Base-by-base conservation (phyloP, 2,797 vertebrate genomes). In the Platyrinchus mystaceus region DNA sequence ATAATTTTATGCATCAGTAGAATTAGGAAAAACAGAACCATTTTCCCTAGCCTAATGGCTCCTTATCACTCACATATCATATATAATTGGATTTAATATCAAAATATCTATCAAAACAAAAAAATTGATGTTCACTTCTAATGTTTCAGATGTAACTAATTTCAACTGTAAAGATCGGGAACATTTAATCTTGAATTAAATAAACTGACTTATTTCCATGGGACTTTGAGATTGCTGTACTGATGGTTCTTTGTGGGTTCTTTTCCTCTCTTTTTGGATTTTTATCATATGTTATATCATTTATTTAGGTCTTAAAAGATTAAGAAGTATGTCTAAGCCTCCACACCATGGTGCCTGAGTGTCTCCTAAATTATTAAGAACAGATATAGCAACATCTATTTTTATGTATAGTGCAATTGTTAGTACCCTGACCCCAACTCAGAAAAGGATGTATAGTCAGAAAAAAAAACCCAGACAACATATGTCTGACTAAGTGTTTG, bases 331-430 rank as follows among this genome's bases (percentile, higher is more conserved):
- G 69, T 89, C 84, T 89, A 94, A 66, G 49, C 66, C 66, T 77
- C 76, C 85, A 89, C 82, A 87, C 46, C 84, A 89, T 0, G 50
- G 93, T 94, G 91, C 91, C 95, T 69, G n/a, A 69, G 73, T 78
- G 93, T 93, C 95, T 97, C 92, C 58, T 82, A 80, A 94, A 64
- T 87, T 91, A 95, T 95, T 94, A 78, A 77, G 89, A 95, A 32
- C 94, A 96, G 71, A 92, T 87, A 94, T 3, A 90, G 23, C 78
- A 71, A 70, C 44, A 79, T 89, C 36, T 91, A 91, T 78, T 89
- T 93, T 81, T 76, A 46, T n/a, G 41, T 80, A 19, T 32, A 73
- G n/a, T 52, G 47, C 27, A 41, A 52, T 59, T 19, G 3, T 89
- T 74, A 71, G 32, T 64, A 49, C 41, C 64, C 34, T 85, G 79